Conservation (phyloP, 2,113 vertebrate genomes). For the Erythrocercus mccallii region DNA sequence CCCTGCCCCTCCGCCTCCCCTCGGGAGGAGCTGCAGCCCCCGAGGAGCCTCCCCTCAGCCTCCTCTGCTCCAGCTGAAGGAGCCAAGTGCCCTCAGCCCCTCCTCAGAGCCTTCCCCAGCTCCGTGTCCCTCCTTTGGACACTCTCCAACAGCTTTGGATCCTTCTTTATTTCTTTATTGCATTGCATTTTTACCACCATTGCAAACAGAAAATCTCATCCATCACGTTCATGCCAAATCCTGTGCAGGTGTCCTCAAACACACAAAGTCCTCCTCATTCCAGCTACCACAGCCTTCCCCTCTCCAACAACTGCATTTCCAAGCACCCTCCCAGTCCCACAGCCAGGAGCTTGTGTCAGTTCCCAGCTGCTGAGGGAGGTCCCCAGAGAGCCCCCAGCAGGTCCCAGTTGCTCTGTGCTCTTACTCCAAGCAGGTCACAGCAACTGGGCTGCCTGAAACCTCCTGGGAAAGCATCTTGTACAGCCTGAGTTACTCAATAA, state of each 20-base stretch:
- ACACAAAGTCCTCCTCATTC: background rate
- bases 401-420: background rate
- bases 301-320: background rate
- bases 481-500: constrained; percentile 1
- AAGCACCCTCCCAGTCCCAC: background rate
- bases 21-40: too few species aligned
- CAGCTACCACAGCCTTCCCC: background rate
- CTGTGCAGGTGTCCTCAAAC: background rate
- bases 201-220: background rate
- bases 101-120: background rate
- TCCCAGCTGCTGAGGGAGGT: background rate
- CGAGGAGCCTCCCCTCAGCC: background rate
- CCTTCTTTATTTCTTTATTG: background rate
- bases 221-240: background rate
- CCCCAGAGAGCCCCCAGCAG: background rate
- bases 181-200: background rate
- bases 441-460: background rate
- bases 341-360: background rate
- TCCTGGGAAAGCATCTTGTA: background rate
- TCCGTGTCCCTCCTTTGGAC: background rate
- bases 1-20: too few species aligned
- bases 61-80: background rate
- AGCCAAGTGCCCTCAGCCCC: background rate
- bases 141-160: background rate
- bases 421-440: background rate